Evolutionary conservation across 2,888 invertebrate genomes (phyloP).

Genomic region (Polymixis lichenea): DNA sequence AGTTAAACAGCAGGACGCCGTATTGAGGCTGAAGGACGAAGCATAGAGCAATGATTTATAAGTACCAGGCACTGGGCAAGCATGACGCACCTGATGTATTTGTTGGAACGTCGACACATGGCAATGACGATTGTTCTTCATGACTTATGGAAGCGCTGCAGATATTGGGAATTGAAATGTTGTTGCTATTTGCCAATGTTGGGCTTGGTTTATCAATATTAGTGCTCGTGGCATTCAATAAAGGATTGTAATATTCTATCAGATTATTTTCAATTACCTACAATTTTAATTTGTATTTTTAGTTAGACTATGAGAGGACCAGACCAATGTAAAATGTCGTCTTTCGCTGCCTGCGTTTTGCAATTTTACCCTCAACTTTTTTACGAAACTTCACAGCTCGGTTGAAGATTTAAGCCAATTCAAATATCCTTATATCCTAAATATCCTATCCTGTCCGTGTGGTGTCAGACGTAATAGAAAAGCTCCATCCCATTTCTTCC

Average conservation of each 20-base stretch:
- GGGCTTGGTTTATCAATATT: conserved; percentile 31
- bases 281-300: too few species aligned
- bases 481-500: too few species aligned
- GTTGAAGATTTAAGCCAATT: not conserved
- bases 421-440: too few species aligned
- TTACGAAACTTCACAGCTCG: not conserved
- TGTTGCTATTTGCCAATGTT: conserved; percentile 44
- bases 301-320: too few species aligned
- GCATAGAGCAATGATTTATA: conserved; percentile 89
- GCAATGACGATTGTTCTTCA: conserved; percentile 63
- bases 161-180: conserved; percentile 55
- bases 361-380: not conserved
- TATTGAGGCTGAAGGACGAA: conserved; percentile 79
- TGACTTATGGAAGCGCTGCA: conserved; percentile 53
- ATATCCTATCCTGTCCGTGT: too few species aligned
- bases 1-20: conserved; percentile 87
- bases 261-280: not conserved
- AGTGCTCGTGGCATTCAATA: conserved; percentile 1
- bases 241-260: not conserved
- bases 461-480: too few species aligned
- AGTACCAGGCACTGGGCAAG: conserved; percentile 66
- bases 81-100: conserved; percentile 79
- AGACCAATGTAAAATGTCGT: not conserved
- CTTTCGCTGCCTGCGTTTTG: not conserved
- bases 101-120: conserved; percentile 62